phyloP scores from a whole-genome alignment of 30 jellyfish, hydroid and myxozoan species.

The Aurelia aurita complex sp. Pacific region DNA sequence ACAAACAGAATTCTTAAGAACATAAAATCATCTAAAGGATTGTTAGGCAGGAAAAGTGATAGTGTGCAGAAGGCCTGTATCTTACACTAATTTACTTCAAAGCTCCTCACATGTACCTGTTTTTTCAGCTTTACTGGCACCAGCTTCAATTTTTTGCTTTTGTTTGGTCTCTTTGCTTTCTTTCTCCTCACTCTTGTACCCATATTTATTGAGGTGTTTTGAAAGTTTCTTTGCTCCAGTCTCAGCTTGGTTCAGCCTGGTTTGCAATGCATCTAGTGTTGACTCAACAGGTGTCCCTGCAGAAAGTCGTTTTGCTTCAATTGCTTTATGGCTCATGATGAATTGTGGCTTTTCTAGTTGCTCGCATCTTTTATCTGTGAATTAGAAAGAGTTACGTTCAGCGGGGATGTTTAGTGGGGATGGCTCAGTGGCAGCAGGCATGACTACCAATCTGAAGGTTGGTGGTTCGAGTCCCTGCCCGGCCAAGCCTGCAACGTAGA shows the following conservation, averaged over 20 bases:
- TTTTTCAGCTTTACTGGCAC: not conserved
- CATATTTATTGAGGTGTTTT: constrained; percentile 48
- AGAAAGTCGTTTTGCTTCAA: not conserved
- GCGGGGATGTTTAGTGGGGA: too few species aligned
- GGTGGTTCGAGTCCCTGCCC: too few species aligned
- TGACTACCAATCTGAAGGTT: too few species aligned
- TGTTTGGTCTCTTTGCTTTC: constrained; percentile 3
- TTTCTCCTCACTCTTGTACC: constrained; percentile 29
- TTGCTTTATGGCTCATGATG: not conserved
- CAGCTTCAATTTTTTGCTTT: not conserved
- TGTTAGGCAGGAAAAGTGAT: too few species aligned
- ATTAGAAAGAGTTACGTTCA: too few species aligned
- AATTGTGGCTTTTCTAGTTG: too few species aligned
- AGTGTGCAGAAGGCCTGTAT: too few species aligned
- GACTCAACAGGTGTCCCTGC: constrained; percentile 68
- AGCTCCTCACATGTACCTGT: constrained; percentile 3
- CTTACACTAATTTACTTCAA: not conserved
- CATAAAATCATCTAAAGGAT: too few species aligned
- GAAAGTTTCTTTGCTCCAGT: constrained; percentile 43
- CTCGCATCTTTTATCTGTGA: too few species aligned
- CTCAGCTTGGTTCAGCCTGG: constrained; percentile 53
- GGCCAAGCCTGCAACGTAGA: too few species aligned
- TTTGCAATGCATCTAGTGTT: constrained; percentile 50
- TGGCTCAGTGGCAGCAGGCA: too few species aligned
- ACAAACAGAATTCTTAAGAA: too few species aligned